These are phyloP conservation scores for Tanytarsus gracilentus DNA, from an alignment of 2,888 invertebrate species.

Conservation along the genomic window DNA sequence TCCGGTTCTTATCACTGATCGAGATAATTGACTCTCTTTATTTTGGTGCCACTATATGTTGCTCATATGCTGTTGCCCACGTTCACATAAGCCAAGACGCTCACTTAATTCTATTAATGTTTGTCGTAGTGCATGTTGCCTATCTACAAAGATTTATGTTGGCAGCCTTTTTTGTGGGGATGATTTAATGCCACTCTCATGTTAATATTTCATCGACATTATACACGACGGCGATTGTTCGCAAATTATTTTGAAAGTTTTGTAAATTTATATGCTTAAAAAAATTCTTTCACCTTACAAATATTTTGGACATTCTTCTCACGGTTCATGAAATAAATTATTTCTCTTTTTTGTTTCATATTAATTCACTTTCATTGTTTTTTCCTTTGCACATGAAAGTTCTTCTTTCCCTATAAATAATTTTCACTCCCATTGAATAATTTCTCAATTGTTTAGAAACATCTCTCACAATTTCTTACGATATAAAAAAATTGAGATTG, in stretches of 20 bases:
- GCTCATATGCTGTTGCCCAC: background rate
- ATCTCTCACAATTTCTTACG: no score
- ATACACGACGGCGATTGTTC: no score
- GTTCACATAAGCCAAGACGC: background rate
- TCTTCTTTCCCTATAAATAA: background rate
- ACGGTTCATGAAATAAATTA: no score
- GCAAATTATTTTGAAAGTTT: no score
- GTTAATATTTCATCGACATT: no score
- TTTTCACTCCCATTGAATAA: constrained; percentile 17
- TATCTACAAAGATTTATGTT: background rate
- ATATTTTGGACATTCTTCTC: no score
- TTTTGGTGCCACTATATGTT: background rate
- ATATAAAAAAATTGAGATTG: no score
- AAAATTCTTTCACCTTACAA: no score
- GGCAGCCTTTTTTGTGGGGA: no score
- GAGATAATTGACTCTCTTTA: background rate
- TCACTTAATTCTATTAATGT: background rate
- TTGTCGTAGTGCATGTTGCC: background rate
- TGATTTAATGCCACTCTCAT: no score
- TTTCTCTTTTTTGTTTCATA: no score
- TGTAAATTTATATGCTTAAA: no score
- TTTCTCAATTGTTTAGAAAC: constrained; percentile 28
- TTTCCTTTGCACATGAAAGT: background rate
- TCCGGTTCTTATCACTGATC: background rate
- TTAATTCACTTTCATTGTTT: background rate